A percentile compares a stretch with the other conserved stretches of the same genome.
These are phyloP conservation scores for Hippasteria phrygiana DNA, from an alignment of 53 echinoderm and acorn worm species.

Conservation along the genomic window DNA sequence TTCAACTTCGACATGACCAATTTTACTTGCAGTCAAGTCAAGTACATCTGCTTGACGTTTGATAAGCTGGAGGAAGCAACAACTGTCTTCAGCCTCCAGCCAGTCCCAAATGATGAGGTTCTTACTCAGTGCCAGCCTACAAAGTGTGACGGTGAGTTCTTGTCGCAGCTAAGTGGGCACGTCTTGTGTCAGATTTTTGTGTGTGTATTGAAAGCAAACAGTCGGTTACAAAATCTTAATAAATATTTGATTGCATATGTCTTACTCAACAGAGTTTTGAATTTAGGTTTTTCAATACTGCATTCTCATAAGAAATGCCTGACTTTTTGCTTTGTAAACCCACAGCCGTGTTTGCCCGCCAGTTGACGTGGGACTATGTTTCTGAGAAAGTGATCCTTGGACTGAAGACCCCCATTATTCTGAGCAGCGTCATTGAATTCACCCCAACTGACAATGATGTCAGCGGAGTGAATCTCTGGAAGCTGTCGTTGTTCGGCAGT, in stretches of 20 bases:
- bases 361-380: constrained; percentile 69
- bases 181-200: not conserved
- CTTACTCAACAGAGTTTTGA: no score
- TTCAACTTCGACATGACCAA: constrained; percentile 88
- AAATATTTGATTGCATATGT: not conserved
- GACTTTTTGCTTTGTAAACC: not conserved
- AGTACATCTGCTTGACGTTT: constrained; percentile 81
- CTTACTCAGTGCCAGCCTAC: constrained; percentile 78
- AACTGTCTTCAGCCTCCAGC: constrained; percentile 75
- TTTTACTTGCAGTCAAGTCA: constrained; percentile 78
- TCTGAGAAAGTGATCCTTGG: constrained; percentile 75
- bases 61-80: constrained; percentile 67
- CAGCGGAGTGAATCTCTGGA: constrained; percentile 72
- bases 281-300: no score
- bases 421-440: constrained; percentile 68
- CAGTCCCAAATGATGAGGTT: constrained; percentile 78
- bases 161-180: not conserved
- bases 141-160: constrained; percentile 63
- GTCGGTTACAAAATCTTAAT: no score
- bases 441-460: constrained; percentile 69
- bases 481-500: constrained; percentile 72
- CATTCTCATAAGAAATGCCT: not conserved
- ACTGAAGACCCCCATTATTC: constrained; percentile 56
- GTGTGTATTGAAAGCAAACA: no score
- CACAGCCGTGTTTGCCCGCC: constrained; percentile 54